phyloP scores from a whole-genome alignment of 2,797 vertebrate species.

The Sebastes alutus region DNA sequence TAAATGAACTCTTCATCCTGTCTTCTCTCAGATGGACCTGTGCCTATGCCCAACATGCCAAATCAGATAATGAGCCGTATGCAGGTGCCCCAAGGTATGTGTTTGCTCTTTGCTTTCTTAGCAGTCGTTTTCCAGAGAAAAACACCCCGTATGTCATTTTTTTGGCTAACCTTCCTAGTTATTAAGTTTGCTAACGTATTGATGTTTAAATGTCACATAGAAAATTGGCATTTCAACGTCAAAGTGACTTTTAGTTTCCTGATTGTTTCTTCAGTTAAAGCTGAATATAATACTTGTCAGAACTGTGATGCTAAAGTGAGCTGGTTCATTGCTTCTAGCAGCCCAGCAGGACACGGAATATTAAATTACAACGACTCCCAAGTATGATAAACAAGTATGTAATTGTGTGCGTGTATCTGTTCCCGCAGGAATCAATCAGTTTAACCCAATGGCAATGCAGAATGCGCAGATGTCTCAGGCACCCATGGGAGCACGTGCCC shows the following conservation, averaged over 20 bases:
- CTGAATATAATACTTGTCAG: not conserved
- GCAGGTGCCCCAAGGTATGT: slow-evolving; percentile 93
- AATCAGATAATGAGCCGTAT: slow-evolving; percentile 91
- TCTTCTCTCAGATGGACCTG: slow-evolving; percentile 89
- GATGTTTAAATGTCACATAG: not conserved
- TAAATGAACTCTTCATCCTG: not conserved
- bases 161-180: not conserved
- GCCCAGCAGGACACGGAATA: slow-evolving; percentile 27
- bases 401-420: slow-evolving; percentile 38
- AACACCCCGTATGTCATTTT: not conserved
- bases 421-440: slow-evolving; percentile 92
- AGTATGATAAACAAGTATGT: slow-evolving; percentile 35
- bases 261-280: not conserved
- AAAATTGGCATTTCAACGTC: not conserved
- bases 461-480: slow-evolving; percentile 93
- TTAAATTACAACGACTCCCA: slow-evolving; percentile 59
- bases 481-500: slow-evolving; percentile 90
- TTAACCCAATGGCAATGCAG: slow-evolving; percentile 93
- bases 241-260: not conserved
- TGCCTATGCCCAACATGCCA: slow-evolving; percentile 92
- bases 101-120: not conserved
- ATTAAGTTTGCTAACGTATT: not conserved
- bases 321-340: not conserved
- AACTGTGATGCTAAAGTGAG: not conserved
- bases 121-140: not conserved